Percentiles rank a stretch among this genome's conserved stretches.
Conservation (phyloP, 2,113 vertebrate species). For the Microcebus griseorufus region DNA sequence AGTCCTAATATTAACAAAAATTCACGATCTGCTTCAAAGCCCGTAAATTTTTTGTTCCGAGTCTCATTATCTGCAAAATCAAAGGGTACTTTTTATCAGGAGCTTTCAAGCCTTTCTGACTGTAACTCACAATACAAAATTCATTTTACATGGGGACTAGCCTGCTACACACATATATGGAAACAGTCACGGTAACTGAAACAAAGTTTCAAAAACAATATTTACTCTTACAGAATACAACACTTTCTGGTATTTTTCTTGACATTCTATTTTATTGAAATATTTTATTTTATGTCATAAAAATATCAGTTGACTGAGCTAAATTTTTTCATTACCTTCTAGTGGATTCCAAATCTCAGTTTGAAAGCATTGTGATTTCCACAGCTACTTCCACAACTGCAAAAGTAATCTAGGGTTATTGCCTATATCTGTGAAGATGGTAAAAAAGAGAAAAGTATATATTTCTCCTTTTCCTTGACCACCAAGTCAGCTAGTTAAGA, state of each 20-base stretch:
- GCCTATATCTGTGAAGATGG: neutral
- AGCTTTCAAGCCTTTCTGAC: neutral
- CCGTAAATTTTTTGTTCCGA: neutral
- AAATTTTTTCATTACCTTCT: neutral
- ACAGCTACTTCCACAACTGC: neutral
- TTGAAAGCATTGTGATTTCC: neutral
- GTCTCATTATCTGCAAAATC: neutral
- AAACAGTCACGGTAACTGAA: neutral
- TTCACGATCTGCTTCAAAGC: neutral
- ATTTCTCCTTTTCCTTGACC: neutral
- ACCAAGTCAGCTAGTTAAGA: neutral
- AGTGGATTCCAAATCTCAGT: neutral
- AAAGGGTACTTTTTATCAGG: neutral
- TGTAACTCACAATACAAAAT: neutral
- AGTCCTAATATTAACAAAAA: slow-evolving; percentile 31
- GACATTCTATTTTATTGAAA: neutral
- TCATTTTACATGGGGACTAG: neutral
- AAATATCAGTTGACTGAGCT: neutral
- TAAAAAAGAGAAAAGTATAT: neutral
- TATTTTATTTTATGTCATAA: neutral
- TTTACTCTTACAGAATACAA: neutral
- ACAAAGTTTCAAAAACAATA: neutral
- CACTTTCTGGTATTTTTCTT: neutral
- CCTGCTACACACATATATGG: neutral
- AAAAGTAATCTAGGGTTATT: neutral